Evolutionary conservation across 2,113 vertebrate genomes (phyloP).

Genomic region (Nyctibius bracteatus): DNA sequence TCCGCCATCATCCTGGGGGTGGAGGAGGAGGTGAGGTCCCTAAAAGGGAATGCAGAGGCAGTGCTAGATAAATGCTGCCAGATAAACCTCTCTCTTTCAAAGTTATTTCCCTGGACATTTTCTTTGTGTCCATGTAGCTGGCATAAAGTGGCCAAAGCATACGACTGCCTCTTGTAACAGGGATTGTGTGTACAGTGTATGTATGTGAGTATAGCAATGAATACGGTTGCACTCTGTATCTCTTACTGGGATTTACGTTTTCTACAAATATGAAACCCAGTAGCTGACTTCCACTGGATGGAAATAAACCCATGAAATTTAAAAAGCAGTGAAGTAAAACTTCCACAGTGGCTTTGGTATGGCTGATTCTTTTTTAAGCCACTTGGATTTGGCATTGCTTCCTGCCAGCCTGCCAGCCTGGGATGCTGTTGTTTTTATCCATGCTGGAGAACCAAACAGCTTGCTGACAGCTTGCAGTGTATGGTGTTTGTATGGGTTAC

Average conservation of each 20-base stretch:
- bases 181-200: neutral
- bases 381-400: slow-evolving; percentile 36
- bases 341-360: slow-evolving; percentile 23
- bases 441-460: slow-evolving; percentile 6
- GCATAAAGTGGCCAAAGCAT: slow-evolving; percentile 49
- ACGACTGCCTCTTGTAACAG: slow-evolving; percentile 9
- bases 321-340: slow-evolving; percentile 17
- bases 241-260: slow-evolving; percentile 11
- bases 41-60: slow-evolving; percentile 40
- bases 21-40: slow-evolving; percentile 50
- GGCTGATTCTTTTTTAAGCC: slow-evolving; percentile 39
- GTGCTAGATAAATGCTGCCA: slow-evolving; percentile 52
- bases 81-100: slow-evolving; percentile 54
- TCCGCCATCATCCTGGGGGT: slow-evolving; percentile 21
- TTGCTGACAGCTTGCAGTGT: slow-evolving; percentile 18
- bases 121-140: slow-evolving; percentile 55
- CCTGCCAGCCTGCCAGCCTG: slow-evolving; percentile 19
- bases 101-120: slow-evolving; percentile 57
- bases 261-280: neutral
- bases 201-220: neutral
- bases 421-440: slow-evolving; percentile 30
- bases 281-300: neutral
- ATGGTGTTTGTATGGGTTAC: neutral
- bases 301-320: slow-evolving; percentile 18
- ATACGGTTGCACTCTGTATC: neutral